These are phyloP conservation scores for Pyxicephalus adspersus DNA, from an alignment of 2,113 vertebrate genomes.

Conservation along the genomic window DNA sequence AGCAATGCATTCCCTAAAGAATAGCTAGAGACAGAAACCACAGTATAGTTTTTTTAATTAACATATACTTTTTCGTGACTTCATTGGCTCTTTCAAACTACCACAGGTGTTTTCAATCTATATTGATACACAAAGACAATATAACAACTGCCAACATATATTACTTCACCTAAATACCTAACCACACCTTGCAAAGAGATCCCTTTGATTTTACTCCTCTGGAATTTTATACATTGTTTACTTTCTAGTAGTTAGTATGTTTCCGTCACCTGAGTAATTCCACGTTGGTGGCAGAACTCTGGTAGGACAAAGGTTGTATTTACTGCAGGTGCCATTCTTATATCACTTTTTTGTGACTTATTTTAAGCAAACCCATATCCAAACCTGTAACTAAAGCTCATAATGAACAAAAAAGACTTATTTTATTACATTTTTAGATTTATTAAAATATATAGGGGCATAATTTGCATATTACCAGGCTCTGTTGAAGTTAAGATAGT, in stretches of 20 bases:
- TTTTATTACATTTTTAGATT: no score
- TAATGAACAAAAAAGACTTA: no score
- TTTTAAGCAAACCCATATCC: no score
- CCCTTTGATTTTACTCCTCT: constrained; percentile 3
- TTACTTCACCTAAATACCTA: constrained; percentile 23
- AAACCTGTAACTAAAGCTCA: no score
- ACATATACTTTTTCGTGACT: neutral
- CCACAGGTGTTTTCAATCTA: constrained; percentile 33
- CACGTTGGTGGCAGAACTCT: neutral
- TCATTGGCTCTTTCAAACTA: neutral
- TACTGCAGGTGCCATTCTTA: neutral
- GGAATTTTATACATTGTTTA: constrained; percentile 48
- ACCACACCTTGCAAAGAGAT: constrained; percentile 20
- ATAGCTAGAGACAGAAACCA: no score
- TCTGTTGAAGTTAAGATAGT: no score
- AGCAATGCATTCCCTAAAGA: no score
- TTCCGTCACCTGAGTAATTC: constrained; percentile 4
- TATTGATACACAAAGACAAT: neutral
- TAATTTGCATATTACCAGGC: no score
- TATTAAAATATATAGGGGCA: no score
- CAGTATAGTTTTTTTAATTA: neutral
- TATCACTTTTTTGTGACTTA: no score
- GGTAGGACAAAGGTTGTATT: constrained; percentile 5
- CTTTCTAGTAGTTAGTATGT: neutral
- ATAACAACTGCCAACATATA: constrained; percentile 2